Conservation (phyloP, 2,888 invertebrate species). For the Nudaria mundana region DNA sequence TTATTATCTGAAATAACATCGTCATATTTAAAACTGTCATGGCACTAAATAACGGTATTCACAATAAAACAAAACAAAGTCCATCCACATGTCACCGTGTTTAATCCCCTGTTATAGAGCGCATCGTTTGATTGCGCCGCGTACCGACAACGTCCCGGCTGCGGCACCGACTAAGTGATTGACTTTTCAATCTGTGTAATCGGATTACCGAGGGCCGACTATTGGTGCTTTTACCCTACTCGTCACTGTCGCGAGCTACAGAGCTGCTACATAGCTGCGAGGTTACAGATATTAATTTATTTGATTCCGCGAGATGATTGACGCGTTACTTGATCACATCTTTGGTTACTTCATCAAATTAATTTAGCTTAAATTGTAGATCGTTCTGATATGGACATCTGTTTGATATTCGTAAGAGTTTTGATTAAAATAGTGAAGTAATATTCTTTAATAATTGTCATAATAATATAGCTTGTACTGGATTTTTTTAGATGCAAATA, state of each 20-base stretch:
- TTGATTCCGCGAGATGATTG: conserved; percentile 15
- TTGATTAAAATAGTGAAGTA: no score
- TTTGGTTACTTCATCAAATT: conserved; percentile 1
- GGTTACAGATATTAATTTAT: conserved; percentile 23
- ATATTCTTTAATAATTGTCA: no score
- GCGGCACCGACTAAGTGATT: conserved; percentile 67
- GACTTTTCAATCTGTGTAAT: conserved; percentile 79
- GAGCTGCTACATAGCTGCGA: no score
- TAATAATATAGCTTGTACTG: no score
- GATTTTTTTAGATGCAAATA: no score
- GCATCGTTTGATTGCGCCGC: conserved; percentile 61
- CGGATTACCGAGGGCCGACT: conserved; percentile 49
- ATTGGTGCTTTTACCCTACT: conserved; percentile 49
- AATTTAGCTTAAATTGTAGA: background rate
- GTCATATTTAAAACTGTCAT: conserved; percentile 21
- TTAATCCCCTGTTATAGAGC: conserved; percentile 58
- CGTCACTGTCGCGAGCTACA: conserved; percentile 20
- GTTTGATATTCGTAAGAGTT: background rate
- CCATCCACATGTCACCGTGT: conserved; percentile 51
- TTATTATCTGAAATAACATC: background rate
- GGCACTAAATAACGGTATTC: conserved; percentile 24
- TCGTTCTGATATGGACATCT: background rate
- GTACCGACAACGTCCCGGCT: no score
- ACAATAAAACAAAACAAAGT: conserved; percentile 45
- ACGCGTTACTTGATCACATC: conserved; percentile 7